Evolutionary conservation across 2,888 invertebrate genomes (phyloP), one percentile per base, ranked within the genome.

Genomic region (Diarsia mendica): DNA sequence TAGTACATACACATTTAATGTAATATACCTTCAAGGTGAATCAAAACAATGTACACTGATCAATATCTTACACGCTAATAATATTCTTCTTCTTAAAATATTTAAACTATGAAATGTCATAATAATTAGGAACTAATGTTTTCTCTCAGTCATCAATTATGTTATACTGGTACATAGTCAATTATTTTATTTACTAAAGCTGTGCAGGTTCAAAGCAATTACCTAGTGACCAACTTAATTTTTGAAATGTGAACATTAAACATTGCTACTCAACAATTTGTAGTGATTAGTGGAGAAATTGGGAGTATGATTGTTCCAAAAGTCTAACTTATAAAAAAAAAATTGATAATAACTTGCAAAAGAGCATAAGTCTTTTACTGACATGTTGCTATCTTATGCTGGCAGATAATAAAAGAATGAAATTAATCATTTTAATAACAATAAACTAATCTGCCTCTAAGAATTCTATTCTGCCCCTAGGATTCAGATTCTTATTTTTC

Each of bases 61-160:
- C 65, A 67, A 65, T 33, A 79, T 68, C 55, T 65, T 82, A 77
- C 23, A 84, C 1, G 60, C 33, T 64, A 69, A 69, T 23, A 66
- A 53, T 23, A 55, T 20, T 18, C 18, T 46, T 55, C 60, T n/a
- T 49, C 13, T 20, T 9, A 61, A 46, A 58, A 67, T 65, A 55
- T 18, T 63, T 58, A 39, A 80, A 63, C 58, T 39, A 65, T 65
- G 18, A 72, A 78, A 63, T 72, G 63, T 79, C 72, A 69, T 63
- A 84, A 69, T 61, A 73, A 63, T 64, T 71, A 80, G 53, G 46
- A 83, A 79, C 46, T 55, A n/a, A 11, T 11, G 68, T 51, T 72
- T 51, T 58, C 5, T 1, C 28, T 39, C 44, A 67, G 68, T 83
- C 79, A 55, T 44, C 3, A 28, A 39, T 13, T 48, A 46, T n/a